Base-by-base conservation (phyloP, 2,113 vertebrate species). In the Macaca mulatta region DNA sequence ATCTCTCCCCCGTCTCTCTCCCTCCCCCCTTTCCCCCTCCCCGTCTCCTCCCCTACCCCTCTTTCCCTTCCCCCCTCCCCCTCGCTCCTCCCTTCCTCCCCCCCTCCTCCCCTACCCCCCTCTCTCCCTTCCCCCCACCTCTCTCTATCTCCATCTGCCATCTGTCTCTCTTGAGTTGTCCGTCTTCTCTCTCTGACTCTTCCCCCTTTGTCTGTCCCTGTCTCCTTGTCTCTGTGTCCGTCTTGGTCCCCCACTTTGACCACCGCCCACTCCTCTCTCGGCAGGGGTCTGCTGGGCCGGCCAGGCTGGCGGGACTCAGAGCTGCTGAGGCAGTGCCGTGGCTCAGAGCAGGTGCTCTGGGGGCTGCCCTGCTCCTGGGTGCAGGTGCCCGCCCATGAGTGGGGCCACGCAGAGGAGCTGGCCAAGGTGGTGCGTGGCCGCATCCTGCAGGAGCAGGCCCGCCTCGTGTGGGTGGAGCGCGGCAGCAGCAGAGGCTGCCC, bases 381-480 rank as follows among this genome's bases (percentile, higher is more conserved):
- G 43, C 90, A 92, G 0, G 98, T 99, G 94, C 98, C 98, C 0
- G 89, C 98, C 38, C 97, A 98, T 0, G 43, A 98, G 7, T 99
- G 99, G 99, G 93, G 74, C 82, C 98, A 97, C 0, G 38, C 96
- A 0, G 98, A 99, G 86, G 99, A 99, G 84, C 97, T 99, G 96
- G 98, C 98, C 97, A 99, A 98, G 96, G 98, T 99, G 67, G 98
- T 99, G 32, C 98, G 98, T 0, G 94, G 98, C 27, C 98, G 97
- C 80, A 98, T 99, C 96, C 98, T 99, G 96, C 99, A 98, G 98
- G 99, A 99, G 83, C 99, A 99, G 96, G 97, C 96, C 13, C 98
- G 98, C 91, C 98, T 98, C 0, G 98, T 99, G 96, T 99, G 99
- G 99, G 97, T 98, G 0, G 99, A 99, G 84, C 97, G 98, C 0